Base-by-base conservation (phyloP, 2,888 invertebrate genomes). In the Drosophila dives region DNA sequence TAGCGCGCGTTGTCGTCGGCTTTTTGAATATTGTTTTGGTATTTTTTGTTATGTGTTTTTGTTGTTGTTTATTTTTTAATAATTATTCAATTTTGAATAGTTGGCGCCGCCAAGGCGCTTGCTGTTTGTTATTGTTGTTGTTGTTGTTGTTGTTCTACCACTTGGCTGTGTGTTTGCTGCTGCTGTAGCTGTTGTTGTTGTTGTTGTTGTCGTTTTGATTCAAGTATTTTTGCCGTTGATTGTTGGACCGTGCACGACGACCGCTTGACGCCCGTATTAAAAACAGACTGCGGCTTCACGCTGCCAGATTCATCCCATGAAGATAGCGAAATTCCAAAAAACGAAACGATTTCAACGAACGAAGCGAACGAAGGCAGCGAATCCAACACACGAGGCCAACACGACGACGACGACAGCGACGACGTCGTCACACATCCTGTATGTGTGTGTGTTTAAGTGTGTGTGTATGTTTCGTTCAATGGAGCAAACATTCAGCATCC, bases 231-330 rank as follows among this genome's bases (percentile, higher is more conserved):
- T 50, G 45, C 23, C 45, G 45, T 66, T 50, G 34, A 34, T 58
- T 49, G 61, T 59, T 77, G 77, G 77, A 49, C 83, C 86, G 86
- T 73, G 80, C 90, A 83, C 91, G 91, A 89, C 91, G 91, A 93
- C 92, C 92, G 91, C 91, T 91, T 92, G 87, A 92, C 92, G 93
- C 93, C 92, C 93, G 93, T 91, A 89, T 91, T 83, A 89, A 91
- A 92, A 91, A 92, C 91, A 92, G 92, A 93, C 93, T 93, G 91
- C 92, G 90, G 89, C 83, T 79, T 64, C 74, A 83, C 84, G 82
- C 81, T 77, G 81, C 80, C 81, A 89, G 90, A 90, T 91, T 91
- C 91, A 90, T 92, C 89, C 91, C 88, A 83, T 85, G 87, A 81
- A 90, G 89, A 90, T 89, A 78, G 77, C 63, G 86, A 80, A 70